Evolutionary conservation across 2,113 vertebrate species (phyloP), one percentile per base, ranked within the genome.

Genomic region (Hippocampus guttulatus): DNA sequence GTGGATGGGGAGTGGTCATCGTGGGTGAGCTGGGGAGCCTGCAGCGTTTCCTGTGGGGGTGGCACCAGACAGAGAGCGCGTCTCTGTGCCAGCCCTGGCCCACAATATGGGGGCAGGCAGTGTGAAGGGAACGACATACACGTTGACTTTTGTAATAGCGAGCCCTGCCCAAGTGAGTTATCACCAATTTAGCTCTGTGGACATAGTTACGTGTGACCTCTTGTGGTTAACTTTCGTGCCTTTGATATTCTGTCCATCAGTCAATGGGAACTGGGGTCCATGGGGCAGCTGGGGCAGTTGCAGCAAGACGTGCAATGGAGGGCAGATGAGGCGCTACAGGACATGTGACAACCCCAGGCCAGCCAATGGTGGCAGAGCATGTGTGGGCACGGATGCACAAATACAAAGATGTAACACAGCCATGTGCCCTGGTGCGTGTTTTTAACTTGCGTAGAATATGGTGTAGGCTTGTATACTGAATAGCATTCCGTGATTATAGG

Each of bases 261-360:
- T 93, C 71, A 94, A 91, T 15, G 97, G 97, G 47, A 95, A 92
- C 92, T 99, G 97, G 97, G 93, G 93, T 49, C 92, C 93, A 0
- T 99, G 97, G 97, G 95, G 92, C 52, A 90, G 86, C 23, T 99
- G 97, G 97, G 96, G 96, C 47, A 88, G 83, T 1, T 99, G 97
- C 79, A 99, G 97, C 65, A 93, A 93, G 67, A 94, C 94, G 0
- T 99, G 97, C n/a, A 92, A 92, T 0, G 92, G 95, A 5, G 97
- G 97, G 18, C 97, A 98, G 80, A 92, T 79, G 80, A 89, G 95
- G 49, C 92, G 96, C 23, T 91, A 96, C 87, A 93, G 97, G 62
- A 91, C 91, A 0, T 99, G 97, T 63, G 96, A 98, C 81, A 95
- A 94, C 68, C 97, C 97, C 21, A 88, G 52, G 41, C 95, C 97